Percentiles rank a stretch among this genome's conserved stretches.
Evolutionary conservation across 2,888 invertebrate genomes (phyloP).

Genomic region (Axea sp.): DNA sequence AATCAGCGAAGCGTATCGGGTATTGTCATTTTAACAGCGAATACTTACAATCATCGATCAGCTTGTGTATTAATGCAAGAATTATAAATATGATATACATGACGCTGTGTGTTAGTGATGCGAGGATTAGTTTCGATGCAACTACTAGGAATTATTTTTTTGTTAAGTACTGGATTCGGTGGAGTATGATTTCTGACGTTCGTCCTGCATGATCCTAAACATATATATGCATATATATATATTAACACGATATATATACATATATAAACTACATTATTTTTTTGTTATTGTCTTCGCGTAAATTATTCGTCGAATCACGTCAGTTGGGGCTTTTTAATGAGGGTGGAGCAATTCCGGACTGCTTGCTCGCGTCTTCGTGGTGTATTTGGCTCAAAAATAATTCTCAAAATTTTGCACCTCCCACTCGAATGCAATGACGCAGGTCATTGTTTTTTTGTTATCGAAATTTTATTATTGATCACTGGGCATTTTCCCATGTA

Average conservation of each 20-base stretch:
- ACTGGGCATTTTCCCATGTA: too few species aligned
- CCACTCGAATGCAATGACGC: slow-evolving; percentile 25
- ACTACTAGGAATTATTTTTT: slow-evolving; percentile 40
- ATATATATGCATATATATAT: slow-evolving; percentile 22
- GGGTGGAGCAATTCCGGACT: slow-evolving; percentile 18
- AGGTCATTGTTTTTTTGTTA: slow-evolving; percentile 51
- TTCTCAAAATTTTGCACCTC: slow-evolving; percentile 19
- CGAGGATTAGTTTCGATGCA: slow-evolving; percentile 49
- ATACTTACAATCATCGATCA: slow-evolving; percentile 38
- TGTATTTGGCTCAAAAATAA: slow-evolving; percentile 48
- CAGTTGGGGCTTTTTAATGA: slow-evolving; percentile 50
- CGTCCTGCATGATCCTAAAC: slow-evolving; percentile 26
- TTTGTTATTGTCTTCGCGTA: slow-evolving; percentile 59
- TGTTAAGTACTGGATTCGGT: slow-evolving; percentile 35
- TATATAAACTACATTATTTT: slow-evolving; percentile 26
- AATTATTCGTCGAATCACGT: slow-evolving; percentile 54
- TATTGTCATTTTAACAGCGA: slow-evolving; percentile 23
- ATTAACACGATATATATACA: slow-evolving; percentile 36
- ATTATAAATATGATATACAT: slow-evolving; percentile 34
- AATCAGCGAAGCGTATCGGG: slow-evolving; percentile 27
- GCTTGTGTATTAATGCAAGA: slow-evolving; percentile 37
- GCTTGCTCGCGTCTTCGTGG: slow-evolving; percentile 25
- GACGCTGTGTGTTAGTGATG: slow-evolving; percentile 28
- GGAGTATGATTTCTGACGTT: slow-evolving; percentile 40
- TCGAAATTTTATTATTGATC: too few species aligned